Evolutionary conservation across 2,888 invertebrate species (phyloP), one percentile per base, ranked within the genome.

Genomic region (Lycaena phlaeas): DNA sequence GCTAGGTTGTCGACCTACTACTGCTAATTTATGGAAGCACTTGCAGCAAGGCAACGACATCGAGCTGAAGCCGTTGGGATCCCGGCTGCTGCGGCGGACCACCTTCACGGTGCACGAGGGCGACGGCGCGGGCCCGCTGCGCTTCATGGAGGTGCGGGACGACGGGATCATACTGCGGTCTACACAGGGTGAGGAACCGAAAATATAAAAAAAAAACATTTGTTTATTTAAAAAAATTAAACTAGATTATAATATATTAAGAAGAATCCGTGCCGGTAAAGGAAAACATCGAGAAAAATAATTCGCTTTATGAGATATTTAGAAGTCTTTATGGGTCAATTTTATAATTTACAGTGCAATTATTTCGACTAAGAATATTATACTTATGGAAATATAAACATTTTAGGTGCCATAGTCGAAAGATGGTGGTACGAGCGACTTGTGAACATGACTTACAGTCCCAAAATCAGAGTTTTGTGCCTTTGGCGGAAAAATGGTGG

Each of bases 361-460:
- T n/a, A n/a, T n/a, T n/a, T n/a, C n/a, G n/a, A n/a, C n/a, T n/a
- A n/a, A n/a, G n/a, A n/a, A n/a, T n/a, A n/a, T n/a, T n/a, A n/a
- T n/a, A n/a, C n/a, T 12, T 14, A 7, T 29, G 14, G 11, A 11
- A 7, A 11, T 7, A n/a, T 27, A n/a, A 11, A 2, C 14, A 29
- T 42, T 51, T 10, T 89, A 72, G 96, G 96, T 14, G 92, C 94
- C 0, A 95, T 96, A 74, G 90, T 94, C 28, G 95, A 96, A 61
- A 87, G 98, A 29, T 99, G 99, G 98, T 99, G 98, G 98, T 99
- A 95, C 77, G 99, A 99, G 71, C 87, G 98, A 40, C 86, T 99
- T 40, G 97, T 99, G 40, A 99, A 99, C 70, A 98, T 99, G 97
- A 98, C 99, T 0, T 99, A 97, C 75, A 97, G 98, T 55, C 99